Evolutionary conservation across 2,797 vertebrate species (phyloP), one percentile per base, ranked within the genome.

Genomic region (Enteromius viviparus): DNA sequence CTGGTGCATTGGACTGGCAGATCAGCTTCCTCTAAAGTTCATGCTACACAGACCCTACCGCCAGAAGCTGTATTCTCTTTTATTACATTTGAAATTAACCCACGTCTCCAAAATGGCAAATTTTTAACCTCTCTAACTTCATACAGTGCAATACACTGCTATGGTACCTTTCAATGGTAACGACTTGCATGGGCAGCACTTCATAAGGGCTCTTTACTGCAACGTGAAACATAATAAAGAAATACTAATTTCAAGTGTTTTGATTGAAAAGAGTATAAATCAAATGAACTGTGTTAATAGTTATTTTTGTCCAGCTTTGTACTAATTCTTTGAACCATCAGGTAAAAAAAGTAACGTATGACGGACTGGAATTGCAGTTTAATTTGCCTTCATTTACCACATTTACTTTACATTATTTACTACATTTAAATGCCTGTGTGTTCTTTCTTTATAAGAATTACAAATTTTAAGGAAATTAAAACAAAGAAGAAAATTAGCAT

Each of bases 21-120:
- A 87, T 81, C 82, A 66, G 69, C 76, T 86, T 71, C 74, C 78
- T 85, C 78, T 86, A 85, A 81, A 89, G 85, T 87, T 89, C 80
- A 87, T 71, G 84, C 83, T 82, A 81, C 76, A 76, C 76, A 86
- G 74, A 69, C 80, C 83, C 70, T 78, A n/a, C 72, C 60, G 86
- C 70, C 86, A 79, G 45, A 74, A 58, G 49, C 62, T 82, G 75
- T 77, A 74, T 32, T 62, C 71, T 34, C 23, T 83, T 68, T 83
- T 80, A 87, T 88, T 84, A 86, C 85, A 75, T 78, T 78, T 83
- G 64, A 51, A 82, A 84, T 89, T 86, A 81, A 37, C 81, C 32
- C 26, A n/a, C 75, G 0, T 70, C 66, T 40, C 66, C 19, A 76
- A 77, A 83, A 62, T 71, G 19, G 14, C 65, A 49, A 49, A 15